Evolutionary conservation across 2,797 vertebrate species (phyloP).

Genomic region (Petrocephalus schoutedeni): DNA sequence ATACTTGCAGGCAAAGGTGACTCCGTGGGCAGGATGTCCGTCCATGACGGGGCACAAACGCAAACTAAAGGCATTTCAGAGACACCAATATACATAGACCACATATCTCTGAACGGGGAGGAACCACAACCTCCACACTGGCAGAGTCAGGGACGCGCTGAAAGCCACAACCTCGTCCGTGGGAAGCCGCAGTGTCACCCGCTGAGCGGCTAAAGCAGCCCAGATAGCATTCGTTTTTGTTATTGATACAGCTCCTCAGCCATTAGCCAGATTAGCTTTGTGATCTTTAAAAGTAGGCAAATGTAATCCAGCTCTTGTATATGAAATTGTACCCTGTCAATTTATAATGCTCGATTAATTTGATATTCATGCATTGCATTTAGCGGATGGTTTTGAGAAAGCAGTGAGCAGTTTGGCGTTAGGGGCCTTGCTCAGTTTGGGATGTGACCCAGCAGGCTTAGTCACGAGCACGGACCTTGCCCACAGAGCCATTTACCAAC

Average conservation of each 20-base stretch:
- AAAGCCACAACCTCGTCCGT: not conserved
- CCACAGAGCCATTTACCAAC: not conserved
- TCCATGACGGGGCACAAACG: not conserved
- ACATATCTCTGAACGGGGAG: not conserved
- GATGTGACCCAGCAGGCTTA: not conserved
- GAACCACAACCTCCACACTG: not conserved
- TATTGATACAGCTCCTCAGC: not conserved
- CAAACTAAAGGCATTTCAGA: not conserved
- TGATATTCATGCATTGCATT: not conserved
- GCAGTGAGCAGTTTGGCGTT: not conserved
- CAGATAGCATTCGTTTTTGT: not conserved
- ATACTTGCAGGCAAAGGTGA: not conserved
- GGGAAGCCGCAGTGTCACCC: not conserved
- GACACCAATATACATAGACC: not conserved
- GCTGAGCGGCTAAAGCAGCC: not conserved
- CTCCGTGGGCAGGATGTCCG: not conserved
- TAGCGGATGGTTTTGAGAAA: not conserved
- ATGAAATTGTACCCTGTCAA: not conserved
- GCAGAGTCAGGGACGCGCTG: not conserved
- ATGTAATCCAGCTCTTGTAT: not conserved
- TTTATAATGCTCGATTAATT: not conserved
- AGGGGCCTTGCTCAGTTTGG: not conserved
- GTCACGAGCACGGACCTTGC: not conserved
- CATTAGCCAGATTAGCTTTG: not conserved
- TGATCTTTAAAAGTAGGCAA: constrained; percentile 5